Percentiles rank a stretch among this genome's conserved stretches.
phyloP scores from a whole-genome alignment of 1,140 invertebrate genomes.

The Diorhabda carinulata region DNA sequence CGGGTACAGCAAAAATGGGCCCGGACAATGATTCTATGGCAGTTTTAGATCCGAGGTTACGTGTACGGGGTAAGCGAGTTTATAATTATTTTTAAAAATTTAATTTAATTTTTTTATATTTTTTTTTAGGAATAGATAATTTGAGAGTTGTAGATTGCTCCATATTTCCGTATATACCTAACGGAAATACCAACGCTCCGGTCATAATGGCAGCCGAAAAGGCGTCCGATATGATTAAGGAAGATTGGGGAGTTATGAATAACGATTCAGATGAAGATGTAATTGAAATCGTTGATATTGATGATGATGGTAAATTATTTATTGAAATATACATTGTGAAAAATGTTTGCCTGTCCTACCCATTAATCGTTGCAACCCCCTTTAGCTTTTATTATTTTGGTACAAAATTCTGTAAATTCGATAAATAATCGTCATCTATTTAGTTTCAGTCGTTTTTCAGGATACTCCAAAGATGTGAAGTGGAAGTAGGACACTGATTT shows the following conservation, averaged over 20 bases:
- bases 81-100: no score
- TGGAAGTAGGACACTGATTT: no score
- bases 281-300: conserved; percentile 7
- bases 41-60: conserved; percentile 64
- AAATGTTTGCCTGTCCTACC: no score
- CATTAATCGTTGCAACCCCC: no score
- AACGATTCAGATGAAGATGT: conserved; percentile 22
- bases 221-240: conserved; percentile 67
- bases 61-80: conserved; percentile 48
- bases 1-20: conserved; percentile 75
- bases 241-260: conserved; percentile 48
- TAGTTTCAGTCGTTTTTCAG: no score
- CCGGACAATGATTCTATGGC: conserved; percentile 55
- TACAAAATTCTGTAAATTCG: no score
- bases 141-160: conserved; percentile 75
- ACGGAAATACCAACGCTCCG: conserved; percentile 73
- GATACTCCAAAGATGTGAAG: no score
- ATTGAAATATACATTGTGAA: no score
- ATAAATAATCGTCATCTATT: no score
- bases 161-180: conserved; percentile 71
- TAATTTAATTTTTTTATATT: not conserved
- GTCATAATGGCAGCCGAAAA: conserved; percentile 78
- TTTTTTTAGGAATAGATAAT: conserved; percentile 56
- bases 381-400: no score
- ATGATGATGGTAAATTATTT: conserved; percentile 1